phyloP scores from a whole-genome alignment of 2,797 vertebrate genomes.

The Salarias fasciatus region DNA sequence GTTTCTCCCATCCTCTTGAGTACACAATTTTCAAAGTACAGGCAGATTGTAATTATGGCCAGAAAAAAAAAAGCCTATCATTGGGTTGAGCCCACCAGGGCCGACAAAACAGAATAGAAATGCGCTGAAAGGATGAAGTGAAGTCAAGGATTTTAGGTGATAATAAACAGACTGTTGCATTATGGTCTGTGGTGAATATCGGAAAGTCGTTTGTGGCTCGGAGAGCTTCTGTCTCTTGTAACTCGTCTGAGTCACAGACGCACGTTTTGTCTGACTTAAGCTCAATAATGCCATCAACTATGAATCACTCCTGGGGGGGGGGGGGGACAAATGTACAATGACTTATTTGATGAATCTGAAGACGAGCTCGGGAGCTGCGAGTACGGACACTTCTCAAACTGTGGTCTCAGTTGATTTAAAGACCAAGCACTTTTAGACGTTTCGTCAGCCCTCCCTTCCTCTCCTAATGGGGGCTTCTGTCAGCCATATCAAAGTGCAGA shows the following conservation, averaged over 20 bases:
- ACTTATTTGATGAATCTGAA: not conserved
- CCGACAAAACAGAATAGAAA: slow-evolving; percentile 2
- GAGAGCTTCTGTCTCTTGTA: slow-evolving; percentile 42
- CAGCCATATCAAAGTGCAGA: slow-evolving; percentile 27
- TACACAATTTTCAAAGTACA: slow-evolving; percentile 20
- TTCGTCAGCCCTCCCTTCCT: slow-evolving; percentile 12
- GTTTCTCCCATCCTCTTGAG: slow-evolving; percentile 36
- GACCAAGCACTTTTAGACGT: slow-evolving; percentile 17
- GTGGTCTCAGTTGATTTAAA: slow-evolving; percentile 9
- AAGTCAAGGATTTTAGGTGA: slow-evolving; percentile 13
- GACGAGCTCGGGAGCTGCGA: not conserved
- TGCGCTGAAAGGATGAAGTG: not conserved
- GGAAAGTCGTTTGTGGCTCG: slow-evolving; percentile 54
- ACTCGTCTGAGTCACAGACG: slow-evolving; percentile 48
- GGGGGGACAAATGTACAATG: not conserved
- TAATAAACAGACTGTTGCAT: slow-evolving; percentile 46
- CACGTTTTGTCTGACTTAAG: slow-evolving; percentile 23
- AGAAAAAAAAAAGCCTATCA: slow-evolving; percentile 21
- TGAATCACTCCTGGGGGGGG: slow-evolving; percentile 38
- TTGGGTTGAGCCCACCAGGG: slow-evolving; percentile 5
- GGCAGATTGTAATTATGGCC: slow-evolving; percentile 28
- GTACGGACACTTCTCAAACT: slow-evolving; percentile 5
- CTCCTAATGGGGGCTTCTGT: slow-evolving; percentile 29
- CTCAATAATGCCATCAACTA: slow-evolving; percentile 27
- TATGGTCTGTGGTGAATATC: slow-evolving; percentile 56